Conservation (phyloP, 2,113 vertebrate genomes). For the Vireo altiloquus region DNA sequence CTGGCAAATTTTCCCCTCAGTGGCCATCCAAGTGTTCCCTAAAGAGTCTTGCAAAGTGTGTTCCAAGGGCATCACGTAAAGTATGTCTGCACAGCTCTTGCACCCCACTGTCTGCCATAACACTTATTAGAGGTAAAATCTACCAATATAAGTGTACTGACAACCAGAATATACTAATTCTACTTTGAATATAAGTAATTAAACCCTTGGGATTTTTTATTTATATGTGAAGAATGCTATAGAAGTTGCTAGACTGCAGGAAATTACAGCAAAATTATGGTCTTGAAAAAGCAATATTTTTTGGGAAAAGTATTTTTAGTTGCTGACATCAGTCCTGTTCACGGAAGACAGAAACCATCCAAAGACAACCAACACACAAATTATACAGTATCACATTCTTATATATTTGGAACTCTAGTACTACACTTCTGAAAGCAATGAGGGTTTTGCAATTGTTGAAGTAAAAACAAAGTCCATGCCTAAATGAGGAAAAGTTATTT, state of each 20-base stretch:
- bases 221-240: neutral
- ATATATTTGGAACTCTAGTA: neutral
- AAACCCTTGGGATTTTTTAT: neutral
- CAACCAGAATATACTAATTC: neutral
- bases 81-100: neutral
- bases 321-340: neutral
- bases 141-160: neutral
- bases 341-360: neutral
- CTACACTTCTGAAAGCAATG: neutral
- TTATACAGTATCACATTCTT: neutral
- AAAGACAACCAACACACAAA: constrained; percentile 11
- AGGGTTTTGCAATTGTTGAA: neutral
- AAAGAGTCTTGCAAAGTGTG: neutral
- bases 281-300: neutral
- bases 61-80: neutral
- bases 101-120: neutral
- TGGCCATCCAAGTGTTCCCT: neutral
- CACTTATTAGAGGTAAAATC: neutral
- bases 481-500: neutral
- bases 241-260: neutral
- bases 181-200: neutral
- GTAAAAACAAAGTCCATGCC: neutral
- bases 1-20: neutral
- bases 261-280: neutral
- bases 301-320: neutral